These are phyloP conservation scores for Malacoctenus gilli DNA, from an alignment of 2,797 vertebrate genomes.

Conservation along the genomic window DNA sequence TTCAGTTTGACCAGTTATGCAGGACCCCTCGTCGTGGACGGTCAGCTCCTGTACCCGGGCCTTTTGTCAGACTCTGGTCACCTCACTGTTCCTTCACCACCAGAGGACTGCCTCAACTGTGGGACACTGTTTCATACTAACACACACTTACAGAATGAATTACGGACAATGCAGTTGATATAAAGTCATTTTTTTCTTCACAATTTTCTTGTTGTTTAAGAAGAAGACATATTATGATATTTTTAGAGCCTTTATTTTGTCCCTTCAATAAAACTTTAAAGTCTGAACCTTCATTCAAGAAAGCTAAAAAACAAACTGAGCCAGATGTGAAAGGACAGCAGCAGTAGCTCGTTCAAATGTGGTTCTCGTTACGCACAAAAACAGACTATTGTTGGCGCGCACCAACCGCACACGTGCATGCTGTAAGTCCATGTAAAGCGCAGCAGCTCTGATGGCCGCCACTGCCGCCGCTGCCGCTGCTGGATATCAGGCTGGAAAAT, in stretches of 20 bases:
- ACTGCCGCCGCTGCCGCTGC: slow-evolving; percentile 13
- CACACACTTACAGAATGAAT: no score
- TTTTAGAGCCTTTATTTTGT: background rate
- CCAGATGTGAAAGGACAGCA: slow-evolving; percentile 19
- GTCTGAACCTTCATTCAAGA: slow-evolving; percentile 24
- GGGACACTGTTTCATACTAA: no score
- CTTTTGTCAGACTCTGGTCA: slow-evolving; percentile 26
- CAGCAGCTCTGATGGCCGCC: background rate
- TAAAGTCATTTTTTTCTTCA: no score
- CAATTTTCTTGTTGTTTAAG: no score
- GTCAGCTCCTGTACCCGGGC: slow-evolving; percentile 33
- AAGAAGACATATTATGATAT: no score
- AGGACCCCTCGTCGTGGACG: slow-evolving; percentile 43
- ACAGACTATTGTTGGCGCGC: background rate
- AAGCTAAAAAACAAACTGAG: slow-evolving; percentile 24
- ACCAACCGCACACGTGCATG: background rate
- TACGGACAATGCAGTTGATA: no score
- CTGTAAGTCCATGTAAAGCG: slow-evolving; percentile 19
- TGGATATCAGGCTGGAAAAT: slow-evolving; percentile 24
- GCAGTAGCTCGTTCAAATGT: background rate
- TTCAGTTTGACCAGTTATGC: slow-evolving; percentile 56
- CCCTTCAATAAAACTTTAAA: background rate
- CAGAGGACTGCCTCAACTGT: no score
- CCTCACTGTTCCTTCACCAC: slow-evolving; percentile 4
- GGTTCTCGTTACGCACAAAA: slow-evolving; percentile 26